These are phyloP conservation scores for Lepetodrilus schrolli DNA, from an alignment of 2,888 invertebrate species.

Conservation along the genomic window DNA sequence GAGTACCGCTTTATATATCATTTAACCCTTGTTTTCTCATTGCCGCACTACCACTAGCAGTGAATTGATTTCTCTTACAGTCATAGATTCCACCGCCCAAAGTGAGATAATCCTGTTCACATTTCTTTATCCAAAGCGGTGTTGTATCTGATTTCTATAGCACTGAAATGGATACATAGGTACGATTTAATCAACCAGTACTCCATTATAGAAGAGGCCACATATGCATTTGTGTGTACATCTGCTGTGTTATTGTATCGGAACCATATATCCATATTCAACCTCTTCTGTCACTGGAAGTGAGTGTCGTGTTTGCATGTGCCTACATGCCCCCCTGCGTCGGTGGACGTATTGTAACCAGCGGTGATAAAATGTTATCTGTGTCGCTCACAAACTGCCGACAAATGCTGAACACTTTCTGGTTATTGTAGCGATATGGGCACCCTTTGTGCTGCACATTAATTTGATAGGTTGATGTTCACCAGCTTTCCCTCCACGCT, in stretches of 20 bases:
- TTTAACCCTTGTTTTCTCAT: background rate
- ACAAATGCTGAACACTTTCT: background rate
- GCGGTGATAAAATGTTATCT: conserved; percentile 14
- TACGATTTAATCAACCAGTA: too few species aligned
- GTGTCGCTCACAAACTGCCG: background rate
- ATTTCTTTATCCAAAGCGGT: background rate
- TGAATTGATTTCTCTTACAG: too few species aligned
- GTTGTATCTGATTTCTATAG: too few species aligned
- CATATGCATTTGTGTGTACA: too few species aligned
- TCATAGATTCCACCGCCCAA: background rate
- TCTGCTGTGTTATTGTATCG: too few species aligned
- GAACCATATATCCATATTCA: too few species aligned
- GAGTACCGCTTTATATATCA: background rate
- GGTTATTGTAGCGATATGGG: background rate
- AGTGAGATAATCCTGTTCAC: background rate
- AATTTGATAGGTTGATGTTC: conserved; percentile 25
- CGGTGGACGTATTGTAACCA: background rate
- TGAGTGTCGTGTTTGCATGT: too few species aligned
- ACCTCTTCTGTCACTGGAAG: too few species aligned
- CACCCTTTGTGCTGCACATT: background rate
- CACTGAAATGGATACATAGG: too few species aligned
- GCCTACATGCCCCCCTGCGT: too few species aligned
- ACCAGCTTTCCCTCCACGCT: conserved; percentile 2
- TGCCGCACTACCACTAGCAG: background rate
- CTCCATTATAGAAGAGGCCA: too few species aligned